Evolutionary conservation across 2,888 invertebrate genomes (phyloP), one percentile per base, ranked within the genome.

Genomic region (Phortica okadai): DNA sequence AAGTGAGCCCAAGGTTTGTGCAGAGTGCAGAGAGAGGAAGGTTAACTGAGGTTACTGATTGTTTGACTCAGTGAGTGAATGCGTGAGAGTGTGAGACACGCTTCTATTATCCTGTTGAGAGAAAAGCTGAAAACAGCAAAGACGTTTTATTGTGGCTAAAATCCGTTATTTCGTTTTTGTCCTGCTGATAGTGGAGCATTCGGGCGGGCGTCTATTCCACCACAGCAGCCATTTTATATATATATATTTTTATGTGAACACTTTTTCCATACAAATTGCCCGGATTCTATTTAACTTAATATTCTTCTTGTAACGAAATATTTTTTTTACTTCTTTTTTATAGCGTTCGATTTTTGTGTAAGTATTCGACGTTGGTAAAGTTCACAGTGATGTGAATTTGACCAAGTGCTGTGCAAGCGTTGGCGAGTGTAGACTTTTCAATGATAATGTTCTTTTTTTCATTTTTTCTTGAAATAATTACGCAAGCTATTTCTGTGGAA

Each of bases 81-180:
- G 45, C 69, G 69, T 69, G 70, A 54, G 41, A n/a, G 54, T 10
- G 70, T 72, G 54, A 7, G 56, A 54, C 33, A 80, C 84, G 84
- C 84, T 84, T 86, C 83, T 84, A 78, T 84, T 87, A 88, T 90
- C 90, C 90, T 89, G 89, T 87, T 89, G 88, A 88, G 82, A 89
- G 89, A 89, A 88, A 89, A 90, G 90, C 90, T 90, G 90, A 90
- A 90, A 90, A 90, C 90, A 89, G 89, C 90, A 90, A 90, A 90
- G 88, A 89, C 86, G 87, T 85, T 88, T 87, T 85, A 82, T 85
- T 82, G 79, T 82, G 75, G n/a, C 70, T 78, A 73, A 62, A 70
- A 77, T 44, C 58, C 54, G 64, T 59, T 81, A 78, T 78, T 86
- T 80, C 76, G 79, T 80, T 81, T 78, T 80, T 80, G 81, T 82